Evolutionary conservation across 1,140 invertebrate genomes (phyloP), one percentile per base, ranked within the genome.

Genomic region (Drosophila orena): DNA sequence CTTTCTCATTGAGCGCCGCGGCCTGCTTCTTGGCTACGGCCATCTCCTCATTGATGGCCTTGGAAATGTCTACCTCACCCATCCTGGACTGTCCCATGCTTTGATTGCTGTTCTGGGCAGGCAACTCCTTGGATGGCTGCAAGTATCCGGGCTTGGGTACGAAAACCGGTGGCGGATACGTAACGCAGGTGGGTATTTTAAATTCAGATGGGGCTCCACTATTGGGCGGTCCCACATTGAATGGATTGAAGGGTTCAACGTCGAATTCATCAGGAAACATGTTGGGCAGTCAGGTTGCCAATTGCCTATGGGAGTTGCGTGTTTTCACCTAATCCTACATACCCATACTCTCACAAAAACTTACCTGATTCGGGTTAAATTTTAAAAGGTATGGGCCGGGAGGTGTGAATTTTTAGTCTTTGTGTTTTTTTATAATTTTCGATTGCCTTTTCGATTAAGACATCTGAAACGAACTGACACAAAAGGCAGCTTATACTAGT

Each of bases 1-100:
- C 17, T 4, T 55, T 30, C 11, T 66, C 44, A 14, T 75, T 30
- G 20, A 43, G 22, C 1, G 37, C 37, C 0, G 20, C 37, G 6
- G 60, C 58, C 35, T 49, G 37, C 17, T 57, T 50, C 35, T 88
- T 88, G 35, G 79, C 59, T 20, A 60, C 55, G 4, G 55, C 34
- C 83, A 86, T 86, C 4, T 88, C 83, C 37, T 83, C 57, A 4
- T 83, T 88, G 35, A 88, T 88, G 50, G 83, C 84, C n/a, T 59
- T 79, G 1, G 83, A 86, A 27, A 86, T 47, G 12, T 57, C 14
- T 7, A 89, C 59, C 42, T 77, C 71, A 3, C 83, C 84, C 1
- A 47, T 27, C 38, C 54, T 37, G 2, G 83, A 83, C 15, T 35
- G 35, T 1, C 11, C 47, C 14, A 12, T 0, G 4, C 22, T 49